Evolutionary conservation across 2,113 vertebrate genomes (phyloP), one percentile per base, ranked within the genome.

Genomic region (Halcyon malimbica): DNA sequence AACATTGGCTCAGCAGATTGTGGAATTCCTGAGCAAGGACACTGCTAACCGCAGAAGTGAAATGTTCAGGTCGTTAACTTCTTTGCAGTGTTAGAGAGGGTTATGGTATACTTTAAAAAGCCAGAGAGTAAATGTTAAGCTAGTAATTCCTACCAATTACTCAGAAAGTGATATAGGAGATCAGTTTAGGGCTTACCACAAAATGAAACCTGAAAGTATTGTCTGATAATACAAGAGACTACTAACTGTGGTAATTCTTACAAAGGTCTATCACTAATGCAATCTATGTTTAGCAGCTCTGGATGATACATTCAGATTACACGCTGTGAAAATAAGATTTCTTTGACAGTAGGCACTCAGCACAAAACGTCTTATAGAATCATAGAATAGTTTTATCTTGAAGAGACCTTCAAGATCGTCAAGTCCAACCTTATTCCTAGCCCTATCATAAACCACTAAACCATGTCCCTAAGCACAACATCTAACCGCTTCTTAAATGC

Each of bases 51-150:
- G 68, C 54, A 85, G 54, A 93, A 93, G 26, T 53, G 46, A 83
- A 73, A 77, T 75, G 56, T 82, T 94, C 79, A 67, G 63, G 42
- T 91, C 84, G 71, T 91, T 96, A 96, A 94, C 86, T 94, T 90
- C 51, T 64, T 88, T 90, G 48, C 28, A 75, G 44, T 78, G 12
- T 48, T 88, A 83, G 37, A 89, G 39, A 39, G 90, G 64, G 83
- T 90, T 89, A 84, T 50, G 33, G 39, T 84, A 56, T 82, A 75
- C 64, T 96, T 96, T 0, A 70, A 81, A 73, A 90, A 90, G 64
- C 91, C 78, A 35, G 13, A 29, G 41, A 77, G 51, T 93, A 92
- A 90, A 92, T 96, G 60, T 96, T 90, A 80, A 88, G 39, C 56
- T 78, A 44, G 64, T 87, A 81, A 65, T 64, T 92, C 48, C 54